Conservation (phyloP, 1,140 invertebrate genomes). For the Armadillidium nasatum region DNA sequence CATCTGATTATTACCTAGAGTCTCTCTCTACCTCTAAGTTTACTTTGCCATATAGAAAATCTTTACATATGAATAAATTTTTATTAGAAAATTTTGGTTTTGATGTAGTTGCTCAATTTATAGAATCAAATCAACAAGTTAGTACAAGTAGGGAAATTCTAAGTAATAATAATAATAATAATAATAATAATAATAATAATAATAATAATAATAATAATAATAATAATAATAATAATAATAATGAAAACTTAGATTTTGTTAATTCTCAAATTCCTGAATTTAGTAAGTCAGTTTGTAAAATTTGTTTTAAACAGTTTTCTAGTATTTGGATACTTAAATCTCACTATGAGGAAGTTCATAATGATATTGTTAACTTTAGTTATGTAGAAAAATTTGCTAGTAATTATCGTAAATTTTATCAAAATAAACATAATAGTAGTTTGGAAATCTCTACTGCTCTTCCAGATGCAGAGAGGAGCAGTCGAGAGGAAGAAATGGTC, state of each 20-base stretch:
- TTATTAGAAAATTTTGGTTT: slow-evolving; percentile 44
- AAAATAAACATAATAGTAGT: slow-evolving; percentile 41
- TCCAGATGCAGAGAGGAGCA: slow-evolving; percentile 40
- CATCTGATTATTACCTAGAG: slow-evolving; percentile 44
- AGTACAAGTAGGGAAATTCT: too few species aligned
- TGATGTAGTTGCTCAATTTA: slow-evolving; percentile 43
- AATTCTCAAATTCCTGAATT: slow-evolving; percentile 57
- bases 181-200: slow-evolving; percentile 21
- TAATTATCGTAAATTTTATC: slow-evolving; percentile 34
- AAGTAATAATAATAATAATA: slow-evolving; percentile 24
- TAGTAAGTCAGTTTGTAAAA: slow-evolving; percentile 72
- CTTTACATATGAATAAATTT: slow-evolving; percentile 43
- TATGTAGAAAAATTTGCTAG: slow-evolving; percentile 32
- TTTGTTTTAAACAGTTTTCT: slow-evolving; percentile 89
- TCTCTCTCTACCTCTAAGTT: slow-evolving; percentile 44
- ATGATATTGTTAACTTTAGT: slow-evolving; percentile 47
- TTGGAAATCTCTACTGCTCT: slow-evolving; percentile 41
- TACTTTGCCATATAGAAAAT: slow-evolving; percentile 43
- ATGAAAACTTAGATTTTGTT: slow-evolving; percentile 37
- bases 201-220: slow-evolving; percentile 29
- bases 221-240: slow-evolving; percentile 33
- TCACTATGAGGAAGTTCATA: slow-evolving; percentile 91
- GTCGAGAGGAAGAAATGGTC: slow-evolving; percentile 40
- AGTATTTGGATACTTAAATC: slow-evolving; percentile 93
- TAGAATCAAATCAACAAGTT: slow-evolving; percentile 36